Conservation (phyloP, 2,888 invertebrate genomes). For the Hyposoter didymator region DNA sequence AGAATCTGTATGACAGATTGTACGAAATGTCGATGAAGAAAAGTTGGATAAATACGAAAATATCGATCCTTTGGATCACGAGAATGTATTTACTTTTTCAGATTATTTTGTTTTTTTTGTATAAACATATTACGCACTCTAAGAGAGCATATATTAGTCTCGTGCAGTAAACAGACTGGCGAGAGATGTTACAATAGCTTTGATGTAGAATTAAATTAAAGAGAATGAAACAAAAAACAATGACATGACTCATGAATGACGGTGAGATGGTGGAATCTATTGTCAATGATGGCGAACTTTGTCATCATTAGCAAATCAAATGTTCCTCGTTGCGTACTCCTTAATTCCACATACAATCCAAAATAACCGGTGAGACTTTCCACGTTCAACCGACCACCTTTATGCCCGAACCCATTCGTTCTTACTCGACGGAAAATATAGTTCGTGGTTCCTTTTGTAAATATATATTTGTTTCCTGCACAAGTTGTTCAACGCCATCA, state of each 20-base stretch:
- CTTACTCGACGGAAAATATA: background rate
- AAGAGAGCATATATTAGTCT: constrained; percentile 2
- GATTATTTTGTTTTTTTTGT: background rate
- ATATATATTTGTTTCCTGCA: background rate
- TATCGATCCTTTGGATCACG: constrained; percentile 36
- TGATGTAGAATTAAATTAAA: constrained; percentile 36
- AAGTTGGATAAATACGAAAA: constrained; percentile 32
- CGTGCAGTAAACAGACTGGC: background rate
- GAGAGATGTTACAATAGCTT: constrained; percentile 23
- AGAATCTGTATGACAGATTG: constrained; percentile 40
- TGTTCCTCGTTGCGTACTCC: background rate
- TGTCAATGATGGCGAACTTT: constrained; percentile 27
- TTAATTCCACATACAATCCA: constrained; percentile 12
- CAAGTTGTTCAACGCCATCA: background rate
- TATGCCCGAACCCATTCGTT: background rate
- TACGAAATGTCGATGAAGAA: constrained; percentile 42
- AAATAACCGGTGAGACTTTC: constrained; percentile 30
- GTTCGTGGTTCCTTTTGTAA: background rate
- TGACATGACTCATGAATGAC: constrained; percentile 18
- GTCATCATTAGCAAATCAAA: constrained; percentile 46
- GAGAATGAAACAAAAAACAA: constrained; percentile 12
- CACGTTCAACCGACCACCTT: constrained; percentile 2
- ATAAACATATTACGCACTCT: constrained; percentile 7
- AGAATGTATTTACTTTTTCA: constrained; percentile 23
- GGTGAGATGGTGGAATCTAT: constrained; percentile 41